Conservation (phyloP, 2,113 vertebrate species). For the Atlantisia rogersi region DNA sequence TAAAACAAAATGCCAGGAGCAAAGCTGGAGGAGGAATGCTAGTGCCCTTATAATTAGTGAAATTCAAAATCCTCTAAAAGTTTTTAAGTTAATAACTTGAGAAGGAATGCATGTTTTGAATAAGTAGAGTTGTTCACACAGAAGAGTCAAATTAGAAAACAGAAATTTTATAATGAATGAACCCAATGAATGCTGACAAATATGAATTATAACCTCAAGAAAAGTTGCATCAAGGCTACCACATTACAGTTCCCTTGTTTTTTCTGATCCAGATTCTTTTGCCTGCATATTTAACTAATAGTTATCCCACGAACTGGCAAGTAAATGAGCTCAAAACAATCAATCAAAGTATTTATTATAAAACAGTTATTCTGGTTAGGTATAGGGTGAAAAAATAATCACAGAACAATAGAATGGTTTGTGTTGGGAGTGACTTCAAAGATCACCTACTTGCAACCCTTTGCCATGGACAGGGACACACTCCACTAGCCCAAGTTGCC, state of each 20-base stretch:
- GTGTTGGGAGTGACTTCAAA: no score
- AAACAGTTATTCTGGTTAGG: neutral
- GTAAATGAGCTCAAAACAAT: neutral
- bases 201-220: neutral
- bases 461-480: no score
- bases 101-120: neutral
- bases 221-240: fast-evolving
- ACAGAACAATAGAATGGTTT: no score
- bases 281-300: neutral
- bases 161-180: neutral
- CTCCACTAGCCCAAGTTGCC: no score
- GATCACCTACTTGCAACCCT: no score
- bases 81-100: neutral
- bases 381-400: neutral
- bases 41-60: neutral
- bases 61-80: neutral
- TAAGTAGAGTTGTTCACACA: neutral
- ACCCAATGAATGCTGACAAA: neutral
- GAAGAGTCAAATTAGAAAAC: neutral
- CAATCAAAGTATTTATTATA: neutral
- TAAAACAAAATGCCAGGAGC: neutral
- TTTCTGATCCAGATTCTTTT: neutral
- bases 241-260: neutral
- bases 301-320: neutral
- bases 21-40: neutral